These are phyloP conservation scores for Gambelia wislizenii DNA, from an alignment of 2,797 vertebrate genomes.

Conservation along the genomic window DNA sequence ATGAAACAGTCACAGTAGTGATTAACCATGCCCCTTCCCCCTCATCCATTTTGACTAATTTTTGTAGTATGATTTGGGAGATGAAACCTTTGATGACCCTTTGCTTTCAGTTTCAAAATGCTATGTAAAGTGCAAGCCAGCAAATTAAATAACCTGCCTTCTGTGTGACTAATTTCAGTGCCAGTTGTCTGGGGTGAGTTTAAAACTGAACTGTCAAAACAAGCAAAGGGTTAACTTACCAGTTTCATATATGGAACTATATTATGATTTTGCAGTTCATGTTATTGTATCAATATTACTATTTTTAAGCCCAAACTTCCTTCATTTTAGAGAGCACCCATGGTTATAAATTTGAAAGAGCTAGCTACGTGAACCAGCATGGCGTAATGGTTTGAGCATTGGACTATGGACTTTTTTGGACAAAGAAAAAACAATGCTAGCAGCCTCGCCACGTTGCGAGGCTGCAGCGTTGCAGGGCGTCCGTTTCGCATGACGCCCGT, in stretches of 20 bases:
- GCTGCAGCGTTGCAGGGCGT: no score
- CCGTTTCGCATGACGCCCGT: no score
- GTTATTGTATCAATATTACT: slow-evolving; percentile 4
- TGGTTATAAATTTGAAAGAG: neutral
- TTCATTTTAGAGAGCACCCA: neutral
- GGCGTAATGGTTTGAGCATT: no score
- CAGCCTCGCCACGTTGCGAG: no score
- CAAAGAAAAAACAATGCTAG: no score
- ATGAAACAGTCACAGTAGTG: neutral
- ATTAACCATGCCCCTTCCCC: slow-evolving; percentile 1
- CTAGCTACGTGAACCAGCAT: neutral
- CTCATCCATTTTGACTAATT: slow-evolving; percentile 56
- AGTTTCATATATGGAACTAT: neutral
- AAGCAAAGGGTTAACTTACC: slow-evolving; percentile 5
- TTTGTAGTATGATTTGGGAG: slow-evolving; percentile 32
- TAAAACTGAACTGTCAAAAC: slow-evolving; percentile 20
- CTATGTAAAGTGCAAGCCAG: slow-evolving; percentile 54
- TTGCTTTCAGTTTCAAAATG: slow-evolving; percentile 39
- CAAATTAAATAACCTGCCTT: slow-evolving; percentile 47
- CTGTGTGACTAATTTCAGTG: slow-evolving; percentile 69
- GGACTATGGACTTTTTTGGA: no score
- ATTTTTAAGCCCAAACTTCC: neutral
- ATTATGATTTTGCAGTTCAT: slow-evolving; percentile 12
- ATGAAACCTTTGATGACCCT: slow-evolving; percentile 29
- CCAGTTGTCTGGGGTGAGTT: slow-evolving; percentile 24